Evolutionary conservation across 2,888 invertebrate genomes (phyloP), one percentile per base, ranked within the genome.

Genomic region (Andrena hattorfiana): DNA sequence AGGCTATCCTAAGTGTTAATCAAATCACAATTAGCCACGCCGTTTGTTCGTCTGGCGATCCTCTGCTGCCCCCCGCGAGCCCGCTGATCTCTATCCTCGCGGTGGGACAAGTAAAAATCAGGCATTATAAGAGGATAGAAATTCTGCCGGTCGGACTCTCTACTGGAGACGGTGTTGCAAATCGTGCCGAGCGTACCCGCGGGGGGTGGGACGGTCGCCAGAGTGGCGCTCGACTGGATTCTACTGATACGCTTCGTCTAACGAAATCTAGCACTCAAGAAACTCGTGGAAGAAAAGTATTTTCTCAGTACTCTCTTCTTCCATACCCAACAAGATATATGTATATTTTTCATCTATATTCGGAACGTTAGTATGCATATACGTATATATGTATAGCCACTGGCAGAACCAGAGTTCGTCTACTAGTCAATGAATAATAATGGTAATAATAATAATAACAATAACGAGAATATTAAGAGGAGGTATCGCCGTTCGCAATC

Each of bases 401-500:
- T 89, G 56, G 83, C 81, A 82, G 77, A 81, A 84, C 73, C 72
- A 59, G 81, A 88, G 72, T 78, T 84, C 75, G 68, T 86, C 88
- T 89, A 89, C 86, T 74, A 82, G 56, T 84, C 70, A 86, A 83
- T 77, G 49, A 60, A 60, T 75, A 81, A 69, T 71, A 66, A 72
- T 72, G 66, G 64, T 68, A 79, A 70, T 48, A 71, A 78, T 32
- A 72, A 80, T 42, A 49, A 75, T 35, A 72, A 78, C 70, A 87
- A 82, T 77, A 63, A 76, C 81, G 62, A 69, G 60, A 69, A 83
- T 76, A 73, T 89, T 90, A 92, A 89, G 88, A 90, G 90, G 89
- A 90, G 71, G 78, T 87, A 79, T 90, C 89, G 86, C 89, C 77
- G 85, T 86, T 92, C 86, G 87, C 89, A 92, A 93, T 92, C 89